Evolutionary conservation across 1,140 invertebrate species (phyloP), one percentile per base, ranked within the genome.

Genomic region (Drosophila nikananu): DNA sequence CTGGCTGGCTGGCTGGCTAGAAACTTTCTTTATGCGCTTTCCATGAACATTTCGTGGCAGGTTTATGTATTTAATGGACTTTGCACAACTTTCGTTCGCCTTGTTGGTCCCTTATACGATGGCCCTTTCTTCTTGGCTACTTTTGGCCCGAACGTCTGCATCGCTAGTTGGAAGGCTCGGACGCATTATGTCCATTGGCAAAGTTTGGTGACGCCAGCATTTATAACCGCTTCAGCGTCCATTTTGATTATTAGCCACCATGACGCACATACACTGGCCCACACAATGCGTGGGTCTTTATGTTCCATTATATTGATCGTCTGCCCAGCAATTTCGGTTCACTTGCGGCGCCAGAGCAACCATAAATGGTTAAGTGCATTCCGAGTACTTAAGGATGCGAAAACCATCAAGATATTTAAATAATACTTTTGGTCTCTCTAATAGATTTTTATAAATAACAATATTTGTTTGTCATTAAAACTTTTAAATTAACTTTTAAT

Each of bases 21-120:
- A 86, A 90, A 90, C 82, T 90, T 87, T 90, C 86, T 90, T 90
- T 90, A 91, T 90, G 83, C 86, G 86, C 82, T 90, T 90, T 90
- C 82, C 76, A 90, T 90, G 86, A 90, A 91, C 86, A 90, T 90
- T 90, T 91, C 79, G 86, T 90, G 86, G 86, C 86, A 86, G 86
- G 86, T 90, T 90, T 90, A 90, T 90, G 86, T 90, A 90, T 90
- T 90, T 90, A 90, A 90, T 90, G 86, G 86, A 90, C 86, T 90
- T 90, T 84, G 65, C 81, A 77, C 79, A 91, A 90, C 76, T 90
- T 90, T 86, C 67, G 30, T 64, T 67, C 62, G 23, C 72, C 58
- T 75, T 68, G 30, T 52, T 66, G 39, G 42, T 10, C 35, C 27
- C 41, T 76, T 30, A 17, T 23, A 44, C 27, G 15, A 19, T 27